Evolutionary conservation across 2,888 invertebrate species (phyloP).

Genomic region (Drosophila greeni): DNA sequence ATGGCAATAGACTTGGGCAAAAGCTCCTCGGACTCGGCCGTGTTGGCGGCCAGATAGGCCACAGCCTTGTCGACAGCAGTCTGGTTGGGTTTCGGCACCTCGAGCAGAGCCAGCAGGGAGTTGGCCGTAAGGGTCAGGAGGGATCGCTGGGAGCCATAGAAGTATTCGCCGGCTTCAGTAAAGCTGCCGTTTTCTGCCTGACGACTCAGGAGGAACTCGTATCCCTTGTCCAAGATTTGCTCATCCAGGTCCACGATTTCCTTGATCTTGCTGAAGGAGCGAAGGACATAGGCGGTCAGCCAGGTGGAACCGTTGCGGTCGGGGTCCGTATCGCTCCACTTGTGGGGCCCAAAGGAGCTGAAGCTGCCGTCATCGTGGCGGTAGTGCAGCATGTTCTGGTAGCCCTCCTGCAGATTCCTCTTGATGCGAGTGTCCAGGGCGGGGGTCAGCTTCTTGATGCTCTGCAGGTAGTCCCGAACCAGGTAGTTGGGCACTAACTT

Average conservation of each 20-base stretch:
- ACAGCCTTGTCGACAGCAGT: constrained; percentile 87
- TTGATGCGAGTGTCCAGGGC: constrained; percentile 82
- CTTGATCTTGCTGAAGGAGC: constrained; percentile 85
- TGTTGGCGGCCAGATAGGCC: constrained; percentile 85
- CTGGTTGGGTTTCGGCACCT: constrained; percentile 79
- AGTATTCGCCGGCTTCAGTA: constrained; percentile 86
- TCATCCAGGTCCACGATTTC: constrained; percentile 85
- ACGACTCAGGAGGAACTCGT: constrained; percentile 84
- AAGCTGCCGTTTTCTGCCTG: constrained; percentile 89
- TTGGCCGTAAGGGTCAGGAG: constrained; percentile 88
- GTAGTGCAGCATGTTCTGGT: constrained; percentile 93
- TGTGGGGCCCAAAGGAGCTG: constrained; percentile 85
- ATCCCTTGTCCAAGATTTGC: constrained; percentile 82
- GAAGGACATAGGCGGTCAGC: constrained; percentile 90
- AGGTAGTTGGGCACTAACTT: constrained; percentile 84
- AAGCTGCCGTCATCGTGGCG: constrained; percentile 93
- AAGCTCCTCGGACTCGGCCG: constrained; percentile 83
- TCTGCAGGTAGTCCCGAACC: constrained; percentile 88
- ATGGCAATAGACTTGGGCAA: constrained; percentile 88
- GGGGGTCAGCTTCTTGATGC: constrained; percentile 83
- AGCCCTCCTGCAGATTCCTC: constrained; percentile 87
- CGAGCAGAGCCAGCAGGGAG: constrained; percentile 86
- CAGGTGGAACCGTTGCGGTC: constrained; percentile 83
- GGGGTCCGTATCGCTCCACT: constrained; percentile 79
- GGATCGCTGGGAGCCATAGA: constrained; percentile 84